Evolutionary conservation across 2,888 invertebrate genomes (phyloP), one percentile per base, ranked within the genome.

Genomic region (Ophion obscuratus): DNA sequence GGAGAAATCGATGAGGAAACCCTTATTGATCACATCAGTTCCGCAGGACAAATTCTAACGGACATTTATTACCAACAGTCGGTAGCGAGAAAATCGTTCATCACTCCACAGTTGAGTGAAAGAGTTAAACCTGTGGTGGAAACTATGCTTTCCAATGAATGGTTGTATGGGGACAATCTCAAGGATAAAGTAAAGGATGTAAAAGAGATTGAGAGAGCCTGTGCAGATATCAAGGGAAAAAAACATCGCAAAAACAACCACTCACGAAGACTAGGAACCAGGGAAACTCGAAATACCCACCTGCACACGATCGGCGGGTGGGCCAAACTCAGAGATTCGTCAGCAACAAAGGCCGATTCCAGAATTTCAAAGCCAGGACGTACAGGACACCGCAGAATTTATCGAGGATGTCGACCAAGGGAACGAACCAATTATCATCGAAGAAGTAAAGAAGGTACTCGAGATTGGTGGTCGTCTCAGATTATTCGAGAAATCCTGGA

Each of bases 1-100:
- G 78, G 68, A 2, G 78, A 66, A 47, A 9, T 77, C 10, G 83
- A 73, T 20, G 77, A 86, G 27, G 47, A 59, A 10, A 61, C 68
- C 0, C 67, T 76, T 11, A 73, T 67, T 11, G 44, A 83, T 14
- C 73, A 79, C 36, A 57, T 78, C 14, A 78, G 74, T 73, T 67
- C 66, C 36, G 78, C 74, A 11, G 47, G 47, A 47, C 47, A 47
- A 11, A 47, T 47, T 47, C 3, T 47, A 14, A 47, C 47, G 14
- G 47, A 47, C 47, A 11, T 47, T 11, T 47, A 47, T 47, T 40
- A 40, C 40, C 9, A 40, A 40, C 40, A 40, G 40, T 40, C 7
- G 40, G 47, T 47, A 14, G 14, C 47, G 11, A 14, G 14, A 47
- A 47, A 47, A 47, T 47, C 14, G 3, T 47, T 11, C 11, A 47